phyloP scores from a whole-genome alignment of 2,113 vertebrate species.

The Chloropsis cyanopogon region DNA sequence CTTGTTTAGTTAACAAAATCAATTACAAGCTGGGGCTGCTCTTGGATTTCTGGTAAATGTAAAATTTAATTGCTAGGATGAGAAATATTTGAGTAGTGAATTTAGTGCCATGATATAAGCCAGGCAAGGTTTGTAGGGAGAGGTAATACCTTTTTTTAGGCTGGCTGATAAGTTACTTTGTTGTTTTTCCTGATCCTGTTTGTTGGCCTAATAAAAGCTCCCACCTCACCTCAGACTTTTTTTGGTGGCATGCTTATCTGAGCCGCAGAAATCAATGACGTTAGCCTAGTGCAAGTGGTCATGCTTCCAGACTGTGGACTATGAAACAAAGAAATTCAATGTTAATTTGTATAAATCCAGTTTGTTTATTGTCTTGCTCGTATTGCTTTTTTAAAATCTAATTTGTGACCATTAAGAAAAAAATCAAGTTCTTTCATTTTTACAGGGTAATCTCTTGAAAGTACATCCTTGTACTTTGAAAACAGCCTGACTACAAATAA shows the following conservation, averaged over 20 bases:
- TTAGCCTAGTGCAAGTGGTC: background rate
- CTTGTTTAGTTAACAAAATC: background rate
- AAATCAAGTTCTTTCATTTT: background rate
- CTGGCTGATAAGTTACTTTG: background rate
- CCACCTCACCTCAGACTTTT: background rate
- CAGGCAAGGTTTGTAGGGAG: background rate
- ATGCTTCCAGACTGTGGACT: background rate
- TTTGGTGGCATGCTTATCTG: background rate
- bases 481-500: background rate
- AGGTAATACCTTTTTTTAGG: constrained; percentile 34
- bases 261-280: background rate
- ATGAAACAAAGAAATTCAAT: background rate
- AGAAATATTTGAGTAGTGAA: background rate
- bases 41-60: background rate
- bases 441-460: background rate
- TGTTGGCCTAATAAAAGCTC: background rate
- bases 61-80: background rate
- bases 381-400: background rate
- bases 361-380: background rate
- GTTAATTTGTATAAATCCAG: background rate
- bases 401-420: background rate
- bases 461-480: background rate
- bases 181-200: background rate
- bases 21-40: background rate
- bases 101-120: background rate